These are phyloP conservation scores for Nycteola revayana DNA, from an alignment of 2,888 invertebrate species.

Conservation along the genomic window DNA sequence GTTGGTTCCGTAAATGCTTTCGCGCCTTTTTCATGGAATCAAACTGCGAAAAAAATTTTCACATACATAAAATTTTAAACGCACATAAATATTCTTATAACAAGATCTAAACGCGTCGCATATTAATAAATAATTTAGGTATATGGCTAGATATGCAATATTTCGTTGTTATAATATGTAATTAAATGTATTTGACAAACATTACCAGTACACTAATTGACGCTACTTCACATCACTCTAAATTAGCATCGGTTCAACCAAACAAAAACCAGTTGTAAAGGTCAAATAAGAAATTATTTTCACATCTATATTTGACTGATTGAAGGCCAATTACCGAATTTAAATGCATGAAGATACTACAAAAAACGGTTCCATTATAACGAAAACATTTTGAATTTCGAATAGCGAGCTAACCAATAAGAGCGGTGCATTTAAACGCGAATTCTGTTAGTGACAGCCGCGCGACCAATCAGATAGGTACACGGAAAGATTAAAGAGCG, in stretches of 20 bases:
- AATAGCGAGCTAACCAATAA: constrained; percentile 56
- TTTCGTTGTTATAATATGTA: too few species aligned
- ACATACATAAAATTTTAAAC: too few species aligned
- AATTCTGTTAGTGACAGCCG: constrained; percentile 73
- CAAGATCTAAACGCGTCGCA: too few species aligned
- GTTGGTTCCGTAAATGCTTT: too few species aligned
- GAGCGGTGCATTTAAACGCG: constrained; percentile 67
- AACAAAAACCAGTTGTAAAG: constrained; percentile 22
- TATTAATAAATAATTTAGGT: too few species aligned
- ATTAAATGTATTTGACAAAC: too few species aligned
- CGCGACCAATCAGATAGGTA: constrained; percentile 72
- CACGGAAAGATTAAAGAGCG: constrained; percentile 61
- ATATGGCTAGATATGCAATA: too few species aligned
- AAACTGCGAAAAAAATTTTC: too few species aligned
- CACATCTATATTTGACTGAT: constrained; percentile 23
- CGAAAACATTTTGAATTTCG: constrained; percentile 54
- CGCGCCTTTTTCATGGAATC: too few species aligned
- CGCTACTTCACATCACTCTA: neutral
- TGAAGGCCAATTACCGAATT: constrained; percentile 51
- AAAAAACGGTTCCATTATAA: constrained; percentile 44
- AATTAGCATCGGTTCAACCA: neutral
- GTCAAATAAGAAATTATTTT: constrained; percentile 29
- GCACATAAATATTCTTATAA: too few species aligned
- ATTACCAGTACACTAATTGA: neutral
- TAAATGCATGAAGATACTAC: constrained; percentile 44